Conservation (phyloP, 2,797 vertebrate genomes). For the Tragelaphus eurycerus region DNA sequence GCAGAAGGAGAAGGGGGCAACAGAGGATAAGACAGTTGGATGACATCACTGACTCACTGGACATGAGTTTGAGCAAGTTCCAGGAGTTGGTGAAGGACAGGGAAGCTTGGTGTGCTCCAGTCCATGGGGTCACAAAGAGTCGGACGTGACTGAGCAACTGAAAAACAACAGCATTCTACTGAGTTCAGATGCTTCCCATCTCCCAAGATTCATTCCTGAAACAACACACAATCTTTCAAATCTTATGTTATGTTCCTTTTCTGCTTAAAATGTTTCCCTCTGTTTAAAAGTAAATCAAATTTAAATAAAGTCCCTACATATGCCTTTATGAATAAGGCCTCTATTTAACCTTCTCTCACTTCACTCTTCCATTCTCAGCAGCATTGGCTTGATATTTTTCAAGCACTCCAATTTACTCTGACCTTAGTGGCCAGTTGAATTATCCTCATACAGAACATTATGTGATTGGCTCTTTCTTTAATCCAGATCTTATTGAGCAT, state of each 20-base stretch:
- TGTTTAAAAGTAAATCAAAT: not conserved
- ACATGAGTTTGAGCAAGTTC: not conserved
- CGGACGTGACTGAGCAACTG: not conserved
- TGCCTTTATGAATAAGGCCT: not conserved
- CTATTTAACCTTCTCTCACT: not conserved
- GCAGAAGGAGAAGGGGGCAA: not conserved
- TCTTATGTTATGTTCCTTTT: not conserved
- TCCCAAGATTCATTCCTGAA: not conserved
- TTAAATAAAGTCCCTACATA: not conserved
- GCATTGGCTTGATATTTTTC: not conserved
- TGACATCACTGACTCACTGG: not conserved
- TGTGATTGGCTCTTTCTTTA: not conserved
- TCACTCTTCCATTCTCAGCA: not conserved
- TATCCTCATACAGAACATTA: not conserved
- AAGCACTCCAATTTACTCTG: not conserved
- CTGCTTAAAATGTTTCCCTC: not conserved
- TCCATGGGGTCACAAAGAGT: not conserved
- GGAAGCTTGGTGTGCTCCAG: not conserved
- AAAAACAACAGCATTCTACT: not conserved
- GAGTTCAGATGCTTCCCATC: not conserved
- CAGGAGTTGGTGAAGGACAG: not conserved
- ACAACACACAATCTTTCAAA: not conserved
- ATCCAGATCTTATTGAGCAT: not conserved
- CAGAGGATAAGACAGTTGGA: not conserved
- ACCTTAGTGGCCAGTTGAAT: not conserved